Percentiles rank a stretch among this genome's conserved stretches.
phyloP scores from a whole-genome alignment of 2,113 vertebrate species.

The Epinephelus lanceolatus region DNA sequence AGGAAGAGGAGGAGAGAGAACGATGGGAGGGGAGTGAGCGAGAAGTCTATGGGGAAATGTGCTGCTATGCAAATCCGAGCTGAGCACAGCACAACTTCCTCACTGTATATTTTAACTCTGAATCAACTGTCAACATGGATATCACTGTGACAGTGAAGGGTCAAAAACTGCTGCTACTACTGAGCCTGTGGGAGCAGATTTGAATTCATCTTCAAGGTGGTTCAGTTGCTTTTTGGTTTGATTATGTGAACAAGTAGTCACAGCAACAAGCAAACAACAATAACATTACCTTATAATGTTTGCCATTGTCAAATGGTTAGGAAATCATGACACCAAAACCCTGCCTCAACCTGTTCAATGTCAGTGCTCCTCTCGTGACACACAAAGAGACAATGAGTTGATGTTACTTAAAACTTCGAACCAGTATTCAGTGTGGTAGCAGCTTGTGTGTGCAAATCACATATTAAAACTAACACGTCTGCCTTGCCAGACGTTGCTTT shows the following conservation, averaged over 20 bases:
- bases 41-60: constrained; percentile 24
- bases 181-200: not conserved
- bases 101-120: not conserved
- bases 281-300: not conserved
- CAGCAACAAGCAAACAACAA: not conserved
- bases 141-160: constrained; percentile 6
- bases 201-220: not conserved
- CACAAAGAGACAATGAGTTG: not conserved
- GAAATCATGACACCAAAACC: not conserved
- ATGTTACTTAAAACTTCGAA: not conserved
- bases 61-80: constrained; percentile 39
- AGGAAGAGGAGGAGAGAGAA: constrained; percentile 54
- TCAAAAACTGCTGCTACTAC: not conserved
- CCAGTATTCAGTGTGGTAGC: not conserved
- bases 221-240: not conserved
- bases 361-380: not conserved
- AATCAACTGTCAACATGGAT: not conserved
- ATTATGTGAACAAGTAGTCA: not conserved
- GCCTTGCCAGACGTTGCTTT: not conserved
- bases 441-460: no score
- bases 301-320: not conserved
- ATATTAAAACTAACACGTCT: not conserved
- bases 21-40: constrained; percentile 6
- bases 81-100: constrained; percentile 9
- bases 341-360: not conserved